Evolutionary conservation across 2,113 vertebrate genomes (phyloP), one percentile per base, ranked within the genome.

Genomic region (Oxygymnocypris stewartii): DNA sequence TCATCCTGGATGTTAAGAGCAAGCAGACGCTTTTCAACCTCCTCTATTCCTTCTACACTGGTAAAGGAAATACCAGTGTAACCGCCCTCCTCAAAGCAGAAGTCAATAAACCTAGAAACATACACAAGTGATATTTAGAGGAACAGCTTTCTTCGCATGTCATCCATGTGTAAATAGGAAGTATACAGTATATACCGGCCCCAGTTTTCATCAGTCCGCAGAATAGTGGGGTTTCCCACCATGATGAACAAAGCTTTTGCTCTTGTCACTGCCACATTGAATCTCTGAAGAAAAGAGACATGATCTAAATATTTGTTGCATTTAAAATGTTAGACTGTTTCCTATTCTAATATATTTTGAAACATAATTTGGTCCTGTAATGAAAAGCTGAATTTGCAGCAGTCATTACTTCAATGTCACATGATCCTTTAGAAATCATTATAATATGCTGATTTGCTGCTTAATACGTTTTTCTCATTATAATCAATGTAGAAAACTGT

Each of bases 231-330:
- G 91, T 99, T 99, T 49, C 98, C 98, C 90, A 99, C 95, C 85
- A 99, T 91, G 0, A 99, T 96, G 89, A 99, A 92, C 89, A 99
- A 90, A 40, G 97, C 92, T 92, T 97, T 98, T 86, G 98, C 96
- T 91, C 98, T 94, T 44, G 97, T 99, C 91, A 99, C 87, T 44
- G 98, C 97, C 88, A 99, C 98, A 0, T 99, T 99, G 88, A 99
- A 94, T 90, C 97, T 96, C 98, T 98, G 94, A 83, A 80, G 12
- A 28, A 84, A 9, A 73, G 16, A n/a, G n/a, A 40, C 11, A 31
- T 47, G 0, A 14, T n/a, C n/a, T n/a, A n/a, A 51, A 51, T 51
- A 4, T 51, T 16, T 51, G 49, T 14, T 0, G 13, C 49, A 51
- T 51, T 47, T 47, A 1, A 47, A 47, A 47, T 12, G 42, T 9